Evolutionary conservation across 2,888 invertebrate species (phyloP), one percentile per base, ranked within the genome.

Genomic region (Acanthococcus lagerstroemiae): DNA sequence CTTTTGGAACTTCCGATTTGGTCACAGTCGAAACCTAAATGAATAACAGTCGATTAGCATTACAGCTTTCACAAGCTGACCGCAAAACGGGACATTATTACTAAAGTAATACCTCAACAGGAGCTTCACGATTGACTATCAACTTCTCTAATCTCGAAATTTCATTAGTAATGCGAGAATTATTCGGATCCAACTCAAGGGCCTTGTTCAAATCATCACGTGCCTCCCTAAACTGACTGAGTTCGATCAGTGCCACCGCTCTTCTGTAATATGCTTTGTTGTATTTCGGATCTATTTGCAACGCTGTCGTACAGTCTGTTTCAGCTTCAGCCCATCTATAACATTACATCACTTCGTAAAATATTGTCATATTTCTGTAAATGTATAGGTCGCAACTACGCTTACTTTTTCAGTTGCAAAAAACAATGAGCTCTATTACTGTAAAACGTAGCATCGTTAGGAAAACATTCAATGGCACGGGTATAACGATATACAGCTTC

Each of bases 381-480:
- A 50, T 24, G 26, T 27, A 4, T 22, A 24, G 21, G 15, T 24
- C n/a, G 6, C 44, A 60, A 21, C 37, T 15, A n/a, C 12, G n/a
- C n/a, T 37, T 78, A 92, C 90, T 84, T 84, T 69, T 88, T 83
- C 71, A 85, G 81, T 77, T 90, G 93, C 9, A 95, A 78, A 69
- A 87, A 83, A 72, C 95, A 95, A 63, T 94, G 80, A 1, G 91
- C 94, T 71, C 95, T 81, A 76, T 95, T 95, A 0, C 91, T 90
- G 73, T 83, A 91, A 74, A 88, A 88, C 15, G 90, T 81, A 2
- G 93, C 83, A 75, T 91, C 85, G 74, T 84, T 82, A 7, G 86
- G 82, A 72, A 89, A 90, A 66, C 86, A 76, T 67, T 88, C 84
- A 45, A 97, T 93, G 0, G 96, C 96, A 74, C 86, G 83, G 48